phyloP scores from a whole-genome alignment of 2,888 invertebrate species.

The Syrista parreyssii region DNA sequence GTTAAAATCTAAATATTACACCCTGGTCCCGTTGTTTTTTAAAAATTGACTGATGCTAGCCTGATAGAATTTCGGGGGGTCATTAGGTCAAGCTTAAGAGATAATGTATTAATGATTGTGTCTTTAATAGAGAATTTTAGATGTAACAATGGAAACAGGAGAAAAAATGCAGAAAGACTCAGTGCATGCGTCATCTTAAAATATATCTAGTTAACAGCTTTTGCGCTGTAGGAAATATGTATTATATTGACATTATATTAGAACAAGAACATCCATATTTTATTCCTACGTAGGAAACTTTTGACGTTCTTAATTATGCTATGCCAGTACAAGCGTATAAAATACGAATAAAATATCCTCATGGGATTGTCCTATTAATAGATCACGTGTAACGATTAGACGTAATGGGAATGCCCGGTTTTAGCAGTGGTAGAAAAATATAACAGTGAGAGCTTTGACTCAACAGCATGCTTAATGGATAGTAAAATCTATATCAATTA shows the following conservation, averaged over 20 bases:
- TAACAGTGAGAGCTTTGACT: not conserved
- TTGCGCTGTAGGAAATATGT: too few species aligned
- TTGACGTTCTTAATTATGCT: not conserved
- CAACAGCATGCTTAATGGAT: not conserved
- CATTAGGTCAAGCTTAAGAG: not conserved
- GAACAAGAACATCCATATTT: not conserved
- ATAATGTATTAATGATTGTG: not conserved
- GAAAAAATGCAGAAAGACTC: not conserved
- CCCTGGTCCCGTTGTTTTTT: not conserved
- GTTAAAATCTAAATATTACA: not conserved
- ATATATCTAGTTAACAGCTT: not conserved
- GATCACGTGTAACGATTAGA: not conserved
- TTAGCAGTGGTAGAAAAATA: not conserved
- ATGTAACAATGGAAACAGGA: not conserved
- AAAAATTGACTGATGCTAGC: not conserved
- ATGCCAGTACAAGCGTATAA: not conserved
- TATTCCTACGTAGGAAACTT: not conserved
- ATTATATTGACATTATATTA: not conserved
- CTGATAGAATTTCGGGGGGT: not conserved
- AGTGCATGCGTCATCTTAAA: not conserved
- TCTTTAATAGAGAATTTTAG: not conserved
- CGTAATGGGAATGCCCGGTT: not conserved
- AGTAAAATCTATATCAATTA: not conserved
- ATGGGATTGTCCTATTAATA: not conserved
- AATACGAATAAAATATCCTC: not conserved